Evolutionary conservation across 1,140 invertebrate genomes (phyloP).

Genomic region (Trinorchestia longiramus): DNA sequence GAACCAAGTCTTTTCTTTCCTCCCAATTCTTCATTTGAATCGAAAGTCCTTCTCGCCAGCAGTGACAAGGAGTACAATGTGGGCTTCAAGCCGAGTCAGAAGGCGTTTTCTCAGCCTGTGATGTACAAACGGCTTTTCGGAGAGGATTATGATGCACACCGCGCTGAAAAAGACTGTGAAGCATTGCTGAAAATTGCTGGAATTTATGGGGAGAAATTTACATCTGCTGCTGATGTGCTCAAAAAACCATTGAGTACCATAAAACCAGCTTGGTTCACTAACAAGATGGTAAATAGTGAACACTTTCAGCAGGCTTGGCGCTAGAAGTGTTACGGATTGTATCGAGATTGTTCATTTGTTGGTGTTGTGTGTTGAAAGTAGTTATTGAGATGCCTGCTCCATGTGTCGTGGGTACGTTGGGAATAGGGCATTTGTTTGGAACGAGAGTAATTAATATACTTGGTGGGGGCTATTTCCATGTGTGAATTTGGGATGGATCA

Average conservation of each 20-base stretch:
- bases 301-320: background rate
- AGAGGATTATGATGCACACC: background rate
- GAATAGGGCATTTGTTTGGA: background rate
- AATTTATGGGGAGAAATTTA: background rate
- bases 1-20: background rate
- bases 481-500: background rate
- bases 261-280: conserved; percentile 33
- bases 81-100: conserved; percentile 2
- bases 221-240: conserved; percentile 3
- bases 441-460: background rate
- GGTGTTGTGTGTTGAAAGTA: too few species aligned
- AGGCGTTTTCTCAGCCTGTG: conserved; percentile 10
- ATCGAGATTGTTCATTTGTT: too few species aligned
- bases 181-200: conserved; percentile 15
- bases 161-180: conserved; percentile 37
- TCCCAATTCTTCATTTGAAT: background rate
- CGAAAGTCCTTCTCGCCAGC: background rate
- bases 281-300: background rate
- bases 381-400: too few species aligned
- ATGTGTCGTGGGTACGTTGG: background rate
- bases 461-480: background rate
- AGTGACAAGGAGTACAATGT: background rate
- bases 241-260: background rate
- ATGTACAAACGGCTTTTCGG: conserved; percentile 14
- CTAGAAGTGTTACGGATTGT: background rate